Evolutionary conservation across 2,888 invertebrate species (phyloP).

Genomic region (Drosophila kokeensis): DNA sequence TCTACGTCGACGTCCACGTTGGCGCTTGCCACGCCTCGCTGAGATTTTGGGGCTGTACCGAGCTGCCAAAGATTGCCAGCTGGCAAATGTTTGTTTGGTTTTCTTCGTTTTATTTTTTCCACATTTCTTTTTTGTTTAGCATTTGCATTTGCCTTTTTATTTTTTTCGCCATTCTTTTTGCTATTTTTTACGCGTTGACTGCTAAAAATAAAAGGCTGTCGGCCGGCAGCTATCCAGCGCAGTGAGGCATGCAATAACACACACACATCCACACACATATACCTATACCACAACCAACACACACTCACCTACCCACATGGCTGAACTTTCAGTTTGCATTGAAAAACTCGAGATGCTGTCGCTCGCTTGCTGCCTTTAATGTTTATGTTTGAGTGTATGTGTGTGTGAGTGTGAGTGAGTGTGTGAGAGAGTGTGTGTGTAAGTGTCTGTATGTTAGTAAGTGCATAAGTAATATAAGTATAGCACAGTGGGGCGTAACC

Average conservation of each 20-base stretch:
- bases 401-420: neutral
- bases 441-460: constrained; percentile 1
- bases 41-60: constrained; percentile 47
- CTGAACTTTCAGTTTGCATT: constrained; percentile 48
- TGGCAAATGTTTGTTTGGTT: constrained; percentile 25
- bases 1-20: constrained; percentile 16
- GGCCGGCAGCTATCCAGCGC: constrained; percentile 53
- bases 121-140: constrained; percentile 12
- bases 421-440: neutral
- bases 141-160: constrained; percentile 31
- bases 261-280: constrained; percentile 24
- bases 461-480: constrained; percentile 26
- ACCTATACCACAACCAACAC: constrained; percentile 10
- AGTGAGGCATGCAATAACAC: constrained; percentile 53
- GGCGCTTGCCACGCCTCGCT: constrained; percentile 43
- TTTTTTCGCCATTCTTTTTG: constrained; percentile 22
- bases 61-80: constrained; percentile 13
- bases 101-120: constrained; percentile 3
- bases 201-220: constrained; percentile 70
- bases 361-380: constrained; percentile 52
- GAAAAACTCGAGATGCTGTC: constrained; percentile 47
- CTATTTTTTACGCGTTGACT: constrained; percentile 67
- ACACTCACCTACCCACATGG: constrained; percentile 24
- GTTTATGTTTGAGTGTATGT: neutral
- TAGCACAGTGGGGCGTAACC: constrained; percentile 43